phyloP scores from a whole-genome alignment of 2,888 invertebrate genomes.

The Byasa hedistus region DNA sequence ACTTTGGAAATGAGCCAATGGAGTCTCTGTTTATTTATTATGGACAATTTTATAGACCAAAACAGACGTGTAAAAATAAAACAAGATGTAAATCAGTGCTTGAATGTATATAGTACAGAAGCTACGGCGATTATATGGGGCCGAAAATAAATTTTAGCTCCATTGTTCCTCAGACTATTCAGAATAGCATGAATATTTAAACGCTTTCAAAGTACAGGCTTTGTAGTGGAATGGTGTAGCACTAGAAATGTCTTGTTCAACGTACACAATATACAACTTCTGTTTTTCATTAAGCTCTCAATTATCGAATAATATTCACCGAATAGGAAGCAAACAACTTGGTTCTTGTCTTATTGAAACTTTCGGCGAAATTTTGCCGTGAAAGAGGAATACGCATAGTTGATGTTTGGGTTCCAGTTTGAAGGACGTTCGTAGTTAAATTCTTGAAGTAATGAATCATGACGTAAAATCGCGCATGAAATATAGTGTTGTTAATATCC shows the following conservation, averaged over 20 bases:
- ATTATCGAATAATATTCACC: not conserved
- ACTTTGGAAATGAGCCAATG: conserved; percentile 56
- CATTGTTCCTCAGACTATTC: conserved; percentile 24
- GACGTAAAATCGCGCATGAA: no score
- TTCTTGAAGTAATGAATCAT: no score
- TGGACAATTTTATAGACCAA: conserved; percentile 59
- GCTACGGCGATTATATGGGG: conserved; percentile 30
- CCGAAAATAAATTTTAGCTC: conserved; percentile 29
- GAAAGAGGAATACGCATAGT: no score
- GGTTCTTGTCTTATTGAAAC: no score
- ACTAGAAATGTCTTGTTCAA: conserved; percentile 8
- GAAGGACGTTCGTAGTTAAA: no score
- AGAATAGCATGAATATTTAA: conserved; percentile 24
- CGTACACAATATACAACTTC: not conserved
- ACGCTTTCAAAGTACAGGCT: conserved; percentile 19
- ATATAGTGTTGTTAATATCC: no score
- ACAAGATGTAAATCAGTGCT: conserved; percentile 42
- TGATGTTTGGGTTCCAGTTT: no score
- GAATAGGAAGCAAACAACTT: not conserved
- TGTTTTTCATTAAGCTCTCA: not conserved
- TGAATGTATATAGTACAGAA: conserved; percentile 30
- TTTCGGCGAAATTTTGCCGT: no score
- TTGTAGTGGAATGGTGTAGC: conserved; percentile 20
- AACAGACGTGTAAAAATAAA: conserved; percentile 55
- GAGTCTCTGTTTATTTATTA: conserved; percentile 57